Evolutionary conservation across 2,888 invertebrate genomes (phyloP), one percentile per base, ranked within the genome.

Genomic region (Pandemis cinnamomeana): DNA sequence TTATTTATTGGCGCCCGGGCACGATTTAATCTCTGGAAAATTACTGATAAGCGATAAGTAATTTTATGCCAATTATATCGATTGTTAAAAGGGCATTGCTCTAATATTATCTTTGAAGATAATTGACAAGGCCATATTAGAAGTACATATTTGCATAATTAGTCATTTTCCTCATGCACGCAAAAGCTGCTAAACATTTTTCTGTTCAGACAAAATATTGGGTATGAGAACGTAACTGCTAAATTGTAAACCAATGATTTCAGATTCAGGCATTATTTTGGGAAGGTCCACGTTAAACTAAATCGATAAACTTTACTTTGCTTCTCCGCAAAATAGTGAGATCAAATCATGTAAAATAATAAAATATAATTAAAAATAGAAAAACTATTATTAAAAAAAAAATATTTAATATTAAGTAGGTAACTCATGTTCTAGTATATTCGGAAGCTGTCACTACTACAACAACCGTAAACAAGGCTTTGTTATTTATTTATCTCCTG

Each of bases 21-120:
- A 51, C 10, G 11, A 61, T 8, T 73, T 58, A 36, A 74, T 70
- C 70, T 71, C 62, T 10, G 67, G 70, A 71, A 71, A 71, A 71
- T 71, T 67, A 67, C 74, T 53, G 70, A 74, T 74, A 74, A 61
- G 51, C 44, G 69, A 74, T 71, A 36, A 36, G 27, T 36, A 74
- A 71, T 61, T 46, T 66, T 64, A 73, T 64, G 64, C 73, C 46
- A 73, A 73, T 73, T 64, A 64, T 11, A 58, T 27, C 58, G 73
- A 73, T 66, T 63, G 63, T 15, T 15, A 48, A 63, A 46, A 48
- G 73, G 64, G 64, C 64, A 73, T 66, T 73, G 73, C 73, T 64
- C 73, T 64, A 72, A 48, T 68, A 70, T 51, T 69, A 69, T 73
- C 64, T 58, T 4, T 11, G 20, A 60, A 69, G 69, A 73, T 73